Evolutionary conservation across 2,888 invertebrate species (phyloP).

Genomic region (Caenorhabditis virilis): DNA sequence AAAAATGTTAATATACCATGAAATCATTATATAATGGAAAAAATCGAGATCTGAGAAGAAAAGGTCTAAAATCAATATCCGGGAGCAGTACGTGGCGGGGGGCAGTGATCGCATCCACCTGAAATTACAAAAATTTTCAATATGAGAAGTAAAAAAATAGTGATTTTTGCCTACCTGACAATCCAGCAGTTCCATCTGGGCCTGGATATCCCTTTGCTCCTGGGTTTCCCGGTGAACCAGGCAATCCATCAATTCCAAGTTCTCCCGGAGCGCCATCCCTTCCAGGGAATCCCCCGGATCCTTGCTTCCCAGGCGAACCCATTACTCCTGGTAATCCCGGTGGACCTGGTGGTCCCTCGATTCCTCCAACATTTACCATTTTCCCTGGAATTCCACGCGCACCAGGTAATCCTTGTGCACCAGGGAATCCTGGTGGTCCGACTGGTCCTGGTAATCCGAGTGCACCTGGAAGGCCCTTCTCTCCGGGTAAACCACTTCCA

Average conservation of each 20-base stretch:
- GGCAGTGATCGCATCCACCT: slow-evolving; percentile 56
- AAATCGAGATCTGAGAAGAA: neutral
- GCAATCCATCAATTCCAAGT: slow-evolving; percentile 43
- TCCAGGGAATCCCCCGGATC: slow-evolving; percentile 46
- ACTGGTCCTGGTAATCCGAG: slow-evolving; percentile 32
- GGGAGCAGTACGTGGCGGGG: slow-evolving; percentile 53
- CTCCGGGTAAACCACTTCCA: slow-evolving; percentile 45
- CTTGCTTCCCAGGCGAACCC: slow-evolving; percentile 48
- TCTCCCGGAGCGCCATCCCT: slow-evolving; percentile 48
- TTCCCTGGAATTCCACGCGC: slow-evolving; percentile 41
- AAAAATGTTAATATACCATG: neutral
- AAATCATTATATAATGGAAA: neutral
- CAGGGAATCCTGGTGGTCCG: slow-evolving; percentile 35
- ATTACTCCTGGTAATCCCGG: slow-evolving; percentile 46
- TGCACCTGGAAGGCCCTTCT: slow-evolving; percentile 31
- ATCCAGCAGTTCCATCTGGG: slow-evolving; percentile 42
- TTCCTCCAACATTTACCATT: slow-evolving; percentile 18
- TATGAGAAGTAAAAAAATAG: neutral
- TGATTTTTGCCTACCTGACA: slow-evolving; percentile 15
- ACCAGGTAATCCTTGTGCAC: slow-evolving; percentile 39
- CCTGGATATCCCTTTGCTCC: slow-evolving; percentile 40
- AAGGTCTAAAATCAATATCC: slow-evolving; percentile 36
- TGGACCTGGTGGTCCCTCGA: slow-evolving; percentile 44
- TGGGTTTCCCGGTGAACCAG: slow-evolving; percentile 46
- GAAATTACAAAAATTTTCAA: slow-evolving; percentile 19